A percentile compares a stretch with the other conserved stretches of the same genome.
Evolutionary conservation across 2,113 vertebrate species (phyloP).

Genomic region (Cranoglanis bouderius): DNA sequence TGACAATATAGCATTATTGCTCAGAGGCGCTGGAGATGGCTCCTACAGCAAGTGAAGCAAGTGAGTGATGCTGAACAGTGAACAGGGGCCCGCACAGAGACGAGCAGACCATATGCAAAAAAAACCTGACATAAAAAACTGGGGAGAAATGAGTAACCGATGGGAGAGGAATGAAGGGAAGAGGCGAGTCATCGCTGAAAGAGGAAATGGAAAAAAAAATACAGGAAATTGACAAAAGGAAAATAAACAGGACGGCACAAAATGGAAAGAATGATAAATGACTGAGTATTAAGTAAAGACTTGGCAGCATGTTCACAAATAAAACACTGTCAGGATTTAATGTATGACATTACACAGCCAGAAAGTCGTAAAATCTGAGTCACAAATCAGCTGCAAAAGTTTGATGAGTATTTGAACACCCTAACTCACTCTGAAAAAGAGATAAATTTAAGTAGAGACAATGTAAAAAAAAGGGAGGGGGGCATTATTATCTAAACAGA

Average conservation of each 20-base stretch:
- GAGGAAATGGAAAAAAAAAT: neutral
- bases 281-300: constrained; percentile 11
- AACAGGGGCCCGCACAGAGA: neutral
- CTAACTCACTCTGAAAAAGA: neutral
- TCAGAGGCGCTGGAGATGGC: constrained; percentile 28
- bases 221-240: constrained; percentile 10
- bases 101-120: neutral
- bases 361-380: neutral
- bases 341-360: neutral
- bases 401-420: neutral
- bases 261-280: constrained; percentile 18
- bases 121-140: neutral
- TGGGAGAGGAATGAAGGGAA: neutral
- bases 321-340: constrained; percentile 7
- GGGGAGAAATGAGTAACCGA: neutral
- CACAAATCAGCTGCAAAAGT: neutral
- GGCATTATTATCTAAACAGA: neutral
- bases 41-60: constrained; percentile 1
- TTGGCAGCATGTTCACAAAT: constrained; percentile 16
- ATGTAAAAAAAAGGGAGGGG: neutral
- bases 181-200: neutral
- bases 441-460: neutral
- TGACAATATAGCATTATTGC: constrained; percentile 36
- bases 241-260: neutral
- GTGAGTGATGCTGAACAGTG: constrained; percentile 29